Percentiles rank a stretch among this genome's conserved stretches.
Conservation (phyloP, 92 coral and sea anemone species). For the Pocillopora meandrina region DNA sequence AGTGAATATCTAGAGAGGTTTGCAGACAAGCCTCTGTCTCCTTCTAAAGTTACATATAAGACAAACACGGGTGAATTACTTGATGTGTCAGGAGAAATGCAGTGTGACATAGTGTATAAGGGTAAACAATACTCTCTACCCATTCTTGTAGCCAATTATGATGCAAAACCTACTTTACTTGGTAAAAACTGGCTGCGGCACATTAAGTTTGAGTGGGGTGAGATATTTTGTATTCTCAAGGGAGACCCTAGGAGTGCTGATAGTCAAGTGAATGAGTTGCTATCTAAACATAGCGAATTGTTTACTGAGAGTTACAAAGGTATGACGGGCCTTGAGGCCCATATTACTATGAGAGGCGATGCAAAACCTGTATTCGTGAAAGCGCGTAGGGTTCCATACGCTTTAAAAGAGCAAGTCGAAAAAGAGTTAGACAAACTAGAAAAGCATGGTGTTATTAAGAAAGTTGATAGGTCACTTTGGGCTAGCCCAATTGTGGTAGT, state of each 20-base stretch:
- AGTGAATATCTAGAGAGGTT: constrained; percentile 52
- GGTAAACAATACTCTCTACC: constrained; percentile 41
- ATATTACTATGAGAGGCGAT: constrained; percentile 34
- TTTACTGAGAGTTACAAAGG: constrained; percentile 50
- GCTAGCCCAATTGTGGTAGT: constrained; percentile 59
- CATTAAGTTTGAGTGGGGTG: constrained; percentile 34
- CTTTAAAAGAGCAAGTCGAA: constrained; percentile 16
- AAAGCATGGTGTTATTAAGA: constrained; percentile 51
- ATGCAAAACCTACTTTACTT: constrained; percentile 48
- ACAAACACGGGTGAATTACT: constrained; percentile 59
- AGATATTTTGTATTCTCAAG: constrained; percentile 20
- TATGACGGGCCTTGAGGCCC: constrained; percentile 44
- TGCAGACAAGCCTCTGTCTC: constrained; percentile 36
- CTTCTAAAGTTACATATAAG: constrained; percentile 36
- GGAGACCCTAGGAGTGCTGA: not conserved
- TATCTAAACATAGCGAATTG: constrained; percentile 34
- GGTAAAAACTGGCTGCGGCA: constrained; percentile 40
- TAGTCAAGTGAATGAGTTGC: constrained; percentile 25
- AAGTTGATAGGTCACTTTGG: constrained; percentile 44
- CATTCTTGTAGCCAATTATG: constrained; percentile 38
- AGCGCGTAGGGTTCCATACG: constrained; percentile 27
- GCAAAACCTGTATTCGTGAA: constrained; percentile 37
- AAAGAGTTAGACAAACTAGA: constrained; percentile 34
- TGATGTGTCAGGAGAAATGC: constrained; percentile 51
- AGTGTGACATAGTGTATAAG: constrained; percentile 39